A percentile compares a stretch with the other conserved stretches of the same genome.
Evolutionary conservation across 2,888 invertebrate genomes (phyloP).

Genomic region (Scaptomyza reducta): DNA sequence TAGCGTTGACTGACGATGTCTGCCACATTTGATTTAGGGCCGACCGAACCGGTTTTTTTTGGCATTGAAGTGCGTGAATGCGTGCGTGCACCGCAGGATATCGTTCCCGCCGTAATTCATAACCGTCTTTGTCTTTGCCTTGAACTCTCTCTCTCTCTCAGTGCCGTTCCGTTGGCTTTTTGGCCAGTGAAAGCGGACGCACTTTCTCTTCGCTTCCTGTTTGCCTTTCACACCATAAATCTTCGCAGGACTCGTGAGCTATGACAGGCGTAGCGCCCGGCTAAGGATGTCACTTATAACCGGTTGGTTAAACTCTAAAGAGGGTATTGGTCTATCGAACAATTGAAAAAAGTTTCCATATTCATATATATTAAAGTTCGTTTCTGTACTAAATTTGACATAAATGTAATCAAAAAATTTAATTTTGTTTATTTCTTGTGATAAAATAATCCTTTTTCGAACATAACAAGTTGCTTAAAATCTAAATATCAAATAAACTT

Average conservation of each 20-base stretch:
- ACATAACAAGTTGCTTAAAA: too few relatives aligned
- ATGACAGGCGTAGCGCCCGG: constrained; percentile 54
- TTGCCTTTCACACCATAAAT: constrained; percentile 74
- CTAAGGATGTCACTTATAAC: constrained; percentile 42
- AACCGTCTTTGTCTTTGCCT: constrained; percentile 51
- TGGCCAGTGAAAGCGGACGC: constrained; percentile 34
- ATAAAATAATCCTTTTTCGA: too few relatives aligned
- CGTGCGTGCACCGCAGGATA: constrained; percentile 58
- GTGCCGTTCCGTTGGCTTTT: constrained; percentile 28
- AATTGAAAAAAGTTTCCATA: not conserved
- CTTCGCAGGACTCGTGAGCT: constrained; percentile 40
- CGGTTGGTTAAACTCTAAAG: constrained; percentile 34
- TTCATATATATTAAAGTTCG: too few relatives aligned
- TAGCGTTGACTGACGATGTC: constrained; percentile 46
- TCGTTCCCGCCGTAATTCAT: constrained; percentile 54
- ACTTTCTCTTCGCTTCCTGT: constrained; percentile 51
- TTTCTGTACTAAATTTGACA: too few relatives aligned
- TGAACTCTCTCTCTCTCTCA: constrained; percentile 4
- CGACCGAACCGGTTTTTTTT: constrained; percentile 49
- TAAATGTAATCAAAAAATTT: too few relatives aligned
- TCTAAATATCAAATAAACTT: too few relatives aligned
- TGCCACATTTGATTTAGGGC: constrained; percentile 50
- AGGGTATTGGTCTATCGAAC: not conserved
- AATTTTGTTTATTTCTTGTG: too few relatives aligned
- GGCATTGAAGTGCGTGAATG: constrained; percentile 51